Evolutionary conservation across 2,888 invertebrate genomes (phyloP).

Genomic region (Heliconius cydno): DNA sequence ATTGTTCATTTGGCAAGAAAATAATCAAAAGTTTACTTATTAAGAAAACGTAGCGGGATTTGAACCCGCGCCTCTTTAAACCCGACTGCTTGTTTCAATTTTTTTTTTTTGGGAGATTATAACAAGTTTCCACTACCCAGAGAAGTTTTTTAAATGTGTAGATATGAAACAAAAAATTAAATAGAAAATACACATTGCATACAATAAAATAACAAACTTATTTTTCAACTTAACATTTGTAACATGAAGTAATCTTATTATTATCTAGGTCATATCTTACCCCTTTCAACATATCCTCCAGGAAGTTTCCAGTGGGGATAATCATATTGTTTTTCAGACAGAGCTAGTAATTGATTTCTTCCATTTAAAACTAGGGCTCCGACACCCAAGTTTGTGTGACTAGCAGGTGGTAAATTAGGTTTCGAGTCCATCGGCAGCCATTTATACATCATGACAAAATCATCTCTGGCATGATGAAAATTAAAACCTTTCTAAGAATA

Average conservation of each 20-base stretch:
- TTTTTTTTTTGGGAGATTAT: too few relatives aligned
- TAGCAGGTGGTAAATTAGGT: constrained; percentile 88
- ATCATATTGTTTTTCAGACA: constrained; percentile 88
- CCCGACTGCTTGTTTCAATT: too few relatives aligned
- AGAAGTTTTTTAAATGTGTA: too few relatives aligned
- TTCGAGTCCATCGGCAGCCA: constrained; percentile 88
- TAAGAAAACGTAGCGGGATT: too few relatives aligned
- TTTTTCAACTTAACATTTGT: not conserved
- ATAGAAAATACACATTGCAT: not conserved
- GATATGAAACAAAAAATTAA: not conserved
- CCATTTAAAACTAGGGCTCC: constrained; percentile 94
- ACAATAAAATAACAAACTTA: not conserved
- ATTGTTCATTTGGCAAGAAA: too few relatives aligned
- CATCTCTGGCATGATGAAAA: constrained; percentile 94
- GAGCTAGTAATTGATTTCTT: constrained; percentile 88
- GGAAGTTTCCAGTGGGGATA: constrained; percentile 94
- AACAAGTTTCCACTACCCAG: too few relatives aligned
- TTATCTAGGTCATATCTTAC: constrained; percentile 55
- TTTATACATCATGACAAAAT: constrained; percentile 90
- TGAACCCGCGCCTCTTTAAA: too few relatives aligned
- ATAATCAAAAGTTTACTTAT: too few relatives aligned
- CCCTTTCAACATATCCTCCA: constrained; percentile 94
- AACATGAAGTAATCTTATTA: not conserved
- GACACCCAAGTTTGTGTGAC: constrained; percentile 91
- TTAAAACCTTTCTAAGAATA: constrained; percentile 89